Percentiles rank a stretch among this genome's conserved stretches.
phyloP scores from a whole-genome alignment of 2,888 invertebrate species.

The Orthosia gothica region DNA sequence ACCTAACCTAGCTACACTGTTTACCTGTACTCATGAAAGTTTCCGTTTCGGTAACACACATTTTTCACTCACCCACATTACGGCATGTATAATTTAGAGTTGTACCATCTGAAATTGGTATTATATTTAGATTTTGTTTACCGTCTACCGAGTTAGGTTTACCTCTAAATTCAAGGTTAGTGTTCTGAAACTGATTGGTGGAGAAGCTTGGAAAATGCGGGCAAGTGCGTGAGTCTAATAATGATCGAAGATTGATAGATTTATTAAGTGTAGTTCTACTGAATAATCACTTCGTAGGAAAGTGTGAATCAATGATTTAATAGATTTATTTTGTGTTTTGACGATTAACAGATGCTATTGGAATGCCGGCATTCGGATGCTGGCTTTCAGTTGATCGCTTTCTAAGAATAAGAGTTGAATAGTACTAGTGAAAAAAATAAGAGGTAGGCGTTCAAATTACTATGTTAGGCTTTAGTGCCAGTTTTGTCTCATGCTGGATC shows the following conservation, averaged over 20 bases:
- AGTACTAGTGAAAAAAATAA: background rate
- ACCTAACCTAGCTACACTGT: conserved; percentile 14
- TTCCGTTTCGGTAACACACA: conserved; percentile 44
- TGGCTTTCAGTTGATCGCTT: background rate
- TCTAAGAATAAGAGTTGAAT: background rate
- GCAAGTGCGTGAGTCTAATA: conserved; percentile 17
- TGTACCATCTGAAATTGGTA: conserved; percentile 30
- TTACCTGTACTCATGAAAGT: conserved; percentile 37
- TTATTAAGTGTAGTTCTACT: conserved; percentile 34
- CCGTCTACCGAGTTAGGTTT: conserved; percentile 26
- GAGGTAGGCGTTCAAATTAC: background rate
- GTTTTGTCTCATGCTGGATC: no score
- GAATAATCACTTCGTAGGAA: conserved; percentile 20
- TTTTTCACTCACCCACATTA: conserved; percentile 49
- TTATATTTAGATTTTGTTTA: conserved; percentile 64
- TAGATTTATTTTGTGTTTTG: conserved; percentile 14
- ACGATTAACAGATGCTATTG: conserved; percentile 17
- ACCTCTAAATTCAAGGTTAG: conserved; percentile 54
- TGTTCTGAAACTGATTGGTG: conserved; percentile 26
- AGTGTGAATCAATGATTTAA: conserved; percentile 16
- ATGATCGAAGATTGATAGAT: conserved; percentile 37
- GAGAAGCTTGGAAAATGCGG: conserved; percentile 5
- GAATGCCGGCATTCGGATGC: background rate
- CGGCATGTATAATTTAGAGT: conserved; percentile 51
- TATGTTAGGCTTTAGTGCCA: background rate